Evolutionary conservation across 2,113 vertebrate species (phyloP).

Genomic region (Hippolais icterina): DNA sequence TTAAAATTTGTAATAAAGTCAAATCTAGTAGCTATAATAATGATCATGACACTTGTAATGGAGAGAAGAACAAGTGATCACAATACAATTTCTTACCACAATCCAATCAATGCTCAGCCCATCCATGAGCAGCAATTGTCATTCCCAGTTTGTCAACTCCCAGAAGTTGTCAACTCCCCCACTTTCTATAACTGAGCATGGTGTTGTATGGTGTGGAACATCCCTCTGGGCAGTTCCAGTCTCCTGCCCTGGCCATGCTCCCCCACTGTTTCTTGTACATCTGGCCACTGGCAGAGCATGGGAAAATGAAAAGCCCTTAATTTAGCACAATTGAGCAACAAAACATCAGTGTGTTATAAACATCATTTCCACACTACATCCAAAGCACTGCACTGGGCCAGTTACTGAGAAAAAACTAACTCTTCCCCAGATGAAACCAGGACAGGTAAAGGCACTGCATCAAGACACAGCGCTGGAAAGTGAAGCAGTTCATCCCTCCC

Average conservation of each 20-base stretch:
- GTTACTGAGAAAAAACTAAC: background rate
- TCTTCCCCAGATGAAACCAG: background rate
- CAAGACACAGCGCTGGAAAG: background rate
- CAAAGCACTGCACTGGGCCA: background rate
- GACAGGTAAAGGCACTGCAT: background rate
- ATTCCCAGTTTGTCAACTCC: background rate
- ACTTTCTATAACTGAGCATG: background rate
- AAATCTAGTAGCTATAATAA: background rate
- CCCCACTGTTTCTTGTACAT: background rate
- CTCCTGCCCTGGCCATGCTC: no score
- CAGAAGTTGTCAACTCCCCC: background rate
- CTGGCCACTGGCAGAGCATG: background rate
- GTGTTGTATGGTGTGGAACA: background rate
- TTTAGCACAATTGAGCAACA: background rate
- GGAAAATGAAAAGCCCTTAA: background rate
- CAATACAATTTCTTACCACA: rapidly evolving
- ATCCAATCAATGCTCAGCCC: background rate
- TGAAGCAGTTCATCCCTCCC: background rate
- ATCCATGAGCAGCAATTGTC: rapidly evolving
- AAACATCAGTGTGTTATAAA: background rate
- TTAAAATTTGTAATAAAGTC: background rate
- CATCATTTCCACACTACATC: background rate
- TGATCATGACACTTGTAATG: background rate
- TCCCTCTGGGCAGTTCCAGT: background rate
- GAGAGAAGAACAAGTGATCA: background rate